These are phyloP conservation scores for Ricordea florida DNA, from an alignment of 92 coral and sea anemone genomes.

Conservation along the genomic window DNA sequence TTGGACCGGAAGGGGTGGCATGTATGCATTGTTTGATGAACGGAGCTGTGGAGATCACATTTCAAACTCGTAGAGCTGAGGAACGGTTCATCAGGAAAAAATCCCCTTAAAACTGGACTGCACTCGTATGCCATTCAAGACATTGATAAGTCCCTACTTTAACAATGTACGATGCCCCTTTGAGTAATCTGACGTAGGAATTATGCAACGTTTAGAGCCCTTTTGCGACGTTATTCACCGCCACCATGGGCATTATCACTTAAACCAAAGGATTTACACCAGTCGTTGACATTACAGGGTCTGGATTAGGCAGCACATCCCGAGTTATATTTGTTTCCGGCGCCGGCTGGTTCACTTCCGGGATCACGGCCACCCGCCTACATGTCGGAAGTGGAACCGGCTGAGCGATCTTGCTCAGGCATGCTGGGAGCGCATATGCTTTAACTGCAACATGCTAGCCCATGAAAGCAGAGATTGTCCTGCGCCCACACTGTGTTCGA, in stretches of 20 bases:
- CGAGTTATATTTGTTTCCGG: background rate
- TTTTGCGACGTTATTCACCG: background rate
- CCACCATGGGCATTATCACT: background rate
- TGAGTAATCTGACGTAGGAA: background rate
- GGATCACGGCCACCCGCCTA: background rate
- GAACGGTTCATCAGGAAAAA: background rate
- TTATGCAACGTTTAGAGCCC: background rate
- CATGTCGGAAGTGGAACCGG: background rate
- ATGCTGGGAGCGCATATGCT: background rate
- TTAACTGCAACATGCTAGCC: conserved; percentile 10
- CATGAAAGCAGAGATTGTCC: background rate
- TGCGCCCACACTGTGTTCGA: background rate
- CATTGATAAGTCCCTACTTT: background rate
- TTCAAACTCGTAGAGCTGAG: background rate
- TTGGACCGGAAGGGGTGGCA: background rate
- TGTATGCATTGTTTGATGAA: background rate
- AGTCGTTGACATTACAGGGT: background rate
- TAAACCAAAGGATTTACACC: background rate
- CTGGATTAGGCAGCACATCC: background rate
- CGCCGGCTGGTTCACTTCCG: background rate
- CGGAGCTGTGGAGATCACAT: background rate
- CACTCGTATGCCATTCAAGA: background rate
- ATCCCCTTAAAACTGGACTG: background rate
- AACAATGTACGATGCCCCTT: background rate
- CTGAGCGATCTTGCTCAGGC: background rate